Evolutionary conservation across 2,797 vertebrate genomes (phyloP).

Genomic region (Dendrocincla fuliginosa): DNA sequence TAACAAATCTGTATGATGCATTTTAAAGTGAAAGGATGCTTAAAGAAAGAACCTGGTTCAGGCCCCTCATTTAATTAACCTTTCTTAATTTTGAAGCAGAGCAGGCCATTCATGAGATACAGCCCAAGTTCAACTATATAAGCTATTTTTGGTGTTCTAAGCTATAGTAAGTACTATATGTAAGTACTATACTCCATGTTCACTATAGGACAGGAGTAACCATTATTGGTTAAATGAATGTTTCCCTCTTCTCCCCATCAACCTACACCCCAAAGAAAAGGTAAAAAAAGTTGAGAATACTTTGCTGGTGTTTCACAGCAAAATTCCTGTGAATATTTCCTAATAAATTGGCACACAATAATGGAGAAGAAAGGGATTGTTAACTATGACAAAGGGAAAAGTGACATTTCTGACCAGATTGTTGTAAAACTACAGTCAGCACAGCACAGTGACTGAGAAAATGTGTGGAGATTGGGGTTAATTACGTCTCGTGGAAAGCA

Average conservation of each 20-base stretch:
- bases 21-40: background rate
- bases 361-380: background rate
- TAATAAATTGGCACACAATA: background rate
- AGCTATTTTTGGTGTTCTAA: background rate
- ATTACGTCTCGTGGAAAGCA: no score
- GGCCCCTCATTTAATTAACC: background rate
- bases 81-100: background rate
- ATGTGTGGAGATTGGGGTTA: no score
- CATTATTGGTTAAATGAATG: background rate
- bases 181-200: background rate
- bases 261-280: background rate
- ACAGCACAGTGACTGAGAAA: background rate
- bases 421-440: background rate
- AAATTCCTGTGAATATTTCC: background rate
- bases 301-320: background rate
- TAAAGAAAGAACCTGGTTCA: background rate
- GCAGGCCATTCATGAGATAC: accelerated
- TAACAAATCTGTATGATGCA: background rate
- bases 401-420: background rate
- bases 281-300: background rate
- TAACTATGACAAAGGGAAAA: background rate
- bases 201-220: background rate
- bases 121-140: background rate
- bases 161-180: background rate
- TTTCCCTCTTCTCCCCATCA: background rate